Percentiles rank a stretch among this genome's conserved stretches.
Conservation (phyloP, 2,888 invertebrate genomes). For the Ophonus ardosiacus region DNA sequence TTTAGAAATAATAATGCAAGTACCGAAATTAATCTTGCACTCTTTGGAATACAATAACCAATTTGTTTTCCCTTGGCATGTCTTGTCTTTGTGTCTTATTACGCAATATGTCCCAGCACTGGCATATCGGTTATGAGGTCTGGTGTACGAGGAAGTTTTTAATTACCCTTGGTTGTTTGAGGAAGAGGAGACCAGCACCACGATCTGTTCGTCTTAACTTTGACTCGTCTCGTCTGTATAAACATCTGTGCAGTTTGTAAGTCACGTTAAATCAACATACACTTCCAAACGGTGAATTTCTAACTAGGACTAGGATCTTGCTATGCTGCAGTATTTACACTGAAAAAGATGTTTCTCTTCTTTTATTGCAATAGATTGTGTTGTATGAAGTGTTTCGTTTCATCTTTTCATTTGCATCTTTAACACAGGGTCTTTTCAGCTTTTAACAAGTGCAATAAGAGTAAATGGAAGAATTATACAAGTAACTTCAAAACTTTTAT, state of each 20-base stretch:
- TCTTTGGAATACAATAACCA: no score
- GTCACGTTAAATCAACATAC: constrained; percentile 62
- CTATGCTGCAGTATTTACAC: neutral
- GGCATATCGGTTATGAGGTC: neutral
- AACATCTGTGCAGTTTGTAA: constrained; percentile 63
- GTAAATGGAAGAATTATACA: neutral
- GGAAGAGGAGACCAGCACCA: constrained; percentile 20
- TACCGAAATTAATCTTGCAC: no score
- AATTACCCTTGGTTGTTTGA: constrained; percentile 56
- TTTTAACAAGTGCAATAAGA: neutral
- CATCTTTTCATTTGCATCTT: neutral
- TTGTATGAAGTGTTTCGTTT: neutral
- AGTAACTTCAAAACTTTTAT: no score
- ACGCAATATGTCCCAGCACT: neutral
- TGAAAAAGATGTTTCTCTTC: neutral
- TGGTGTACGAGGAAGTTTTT: constrained; percentile 36
- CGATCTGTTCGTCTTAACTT: constrained; percentile 50
- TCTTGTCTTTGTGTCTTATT: neutral
- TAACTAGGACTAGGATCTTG: constrained; percentile 48
- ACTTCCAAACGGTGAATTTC: constrained; percentile 57
- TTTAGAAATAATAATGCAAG: no score
- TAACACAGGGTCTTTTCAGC: neutral
- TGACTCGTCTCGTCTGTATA: constrained; percentile 52
- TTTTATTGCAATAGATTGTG: neutral
- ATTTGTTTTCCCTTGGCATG: neutral